These are phyloP conservation scores for Anseranas semipalmata DNA, from an alignment of 2,113 vertebrate genomes.

Conservation along the genomic window DNA sequence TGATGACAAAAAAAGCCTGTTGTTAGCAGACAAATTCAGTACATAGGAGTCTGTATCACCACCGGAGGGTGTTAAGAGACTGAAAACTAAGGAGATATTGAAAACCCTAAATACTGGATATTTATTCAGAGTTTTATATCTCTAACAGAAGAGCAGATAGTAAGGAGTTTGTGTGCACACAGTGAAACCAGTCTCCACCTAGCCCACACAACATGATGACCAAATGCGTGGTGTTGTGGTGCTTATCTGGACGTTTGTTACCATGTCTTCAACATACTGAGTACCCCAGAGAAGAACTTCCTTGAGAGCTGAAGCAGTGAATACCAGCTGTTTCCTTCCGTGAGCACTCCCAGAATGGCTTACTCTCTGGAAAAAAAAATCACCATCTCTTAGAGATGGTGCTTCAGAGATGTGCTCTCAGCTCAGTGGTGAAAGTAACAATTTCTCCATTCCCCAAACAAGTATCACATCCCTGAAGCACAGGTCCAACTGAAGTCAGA, in stretches of 20 bases:
- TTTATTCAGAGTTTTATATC: neutral
- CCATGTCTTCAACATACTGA: neutral
- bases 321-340: neutral
- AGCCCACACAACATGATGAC: fast-evolving
- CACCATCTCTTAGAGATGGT: neutral
- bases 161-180: neutral
- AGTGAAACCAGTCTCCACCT: neutral
- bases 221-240: neutral
- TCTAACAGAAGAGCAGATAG: neutral
- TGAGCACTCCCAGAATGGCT: neutral
- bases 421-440: fast-evolving
- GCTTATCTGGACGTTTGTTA: neutral
- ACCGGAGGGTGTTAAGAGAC: neutral
- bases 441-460: neutral
- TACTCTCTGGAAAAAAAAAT: neutral
- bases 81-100: neutral
- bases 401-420: neutral
- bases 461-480: neutral
- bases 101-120: neutral
- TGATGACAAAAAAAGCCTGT: neutral
- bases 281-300: neutral
- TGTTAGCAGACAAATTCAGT: neutral
- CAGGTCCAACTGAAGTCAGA: neutral
- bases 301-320: neutral
- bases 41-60: neutral